Evolutionary conservation across 2,113 vertebrate species (phyloP).

Genomic region (Aldabrachelys gigantea): DNA sequence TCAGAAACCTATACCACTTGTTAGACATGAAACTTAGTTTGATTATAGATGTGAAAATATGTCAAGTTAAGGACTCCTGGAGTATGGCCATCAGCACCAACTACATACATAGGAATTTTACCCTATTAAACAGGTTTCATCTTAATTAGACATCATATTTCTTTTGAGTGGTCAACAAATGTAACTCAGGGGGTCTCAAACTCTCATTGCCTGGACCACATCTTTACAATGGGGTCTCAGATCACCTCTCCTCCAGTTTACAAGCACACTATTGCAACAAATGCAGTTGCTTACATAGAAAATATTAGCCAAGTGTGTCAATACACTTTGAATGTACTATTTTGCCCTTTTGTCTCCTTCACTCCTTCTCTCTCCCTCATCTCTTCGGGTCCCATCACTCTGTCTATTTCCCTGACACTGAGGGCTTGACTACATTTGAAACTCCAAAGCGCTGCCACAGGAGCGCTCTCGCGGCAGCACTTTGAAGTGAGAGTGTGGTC

Average conservation of each 20-base stretch:
- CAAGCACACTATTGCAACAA: background rate
- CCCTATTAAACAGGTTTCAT: background rate
- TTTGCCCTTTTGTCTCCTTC: background rate
- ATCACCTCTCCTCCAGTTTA: accelerated
- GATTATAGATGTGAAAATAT: background rate
- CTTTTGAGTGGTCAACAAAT: background rate
- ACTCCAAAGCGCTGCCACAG: no score
- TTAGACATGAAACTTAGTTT: background rate
- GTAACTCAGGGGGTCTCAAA: background rate
- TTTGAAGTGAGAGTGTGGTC: no score
- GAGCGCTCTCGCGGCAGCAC: no score
- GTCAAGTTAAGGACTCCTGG: background rate
- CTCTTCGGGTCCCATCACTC: background rate
- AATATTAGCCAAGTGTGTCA: background rate
- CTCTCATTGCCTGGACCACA: background rate
- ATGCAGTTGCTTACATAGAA: background rate
- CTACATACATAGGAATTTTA: background rate
- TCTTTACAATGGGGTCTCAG: background rate
- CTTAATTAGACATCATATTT: background rate
- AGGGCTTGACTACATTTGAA: no score
- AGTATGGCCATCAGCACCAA: background rate
- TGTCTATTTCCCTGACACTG: background rate
- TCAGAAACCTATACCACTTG: accelerated
- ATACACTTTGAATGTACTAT: background rate
- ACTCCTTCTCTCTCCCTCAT: background rate